phyloP scores from a whole-genome alignment of 2,888 invertebrate genomes.

The Epinotia brunnichana region DNA sequence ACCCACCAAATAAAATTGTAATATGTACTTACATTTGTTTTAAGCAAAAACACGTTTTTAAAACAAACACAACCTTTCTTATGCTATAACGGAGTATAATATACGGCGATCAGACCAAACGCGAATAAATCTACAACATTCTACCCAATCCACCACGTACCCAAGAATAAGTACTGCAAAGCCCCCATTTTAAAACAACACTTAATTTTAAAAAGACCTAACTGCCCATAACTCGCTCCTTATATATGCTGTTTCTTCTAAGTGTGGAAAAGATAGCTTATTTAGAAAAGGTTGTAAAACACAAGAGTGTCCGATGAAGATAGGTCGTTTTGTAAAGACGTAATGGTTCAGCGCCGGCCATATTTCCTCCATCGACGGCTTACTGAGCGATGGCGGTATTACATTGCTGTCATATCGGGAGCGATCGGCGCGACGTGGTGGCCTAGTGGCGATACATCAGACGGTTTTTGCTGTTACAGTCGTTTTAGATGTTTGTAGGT shows the following conservation, averaged over 20 bases:
- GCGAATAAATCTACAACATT: slow-evolving; percentile 32
- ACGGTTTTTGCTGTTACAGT: background rate
- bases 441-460: slow-evolving; percentile 50
- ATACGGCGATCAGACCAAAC: slow-evolving; percentile 16
- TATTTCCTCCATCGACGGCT: slow-evolving; percentile 76
- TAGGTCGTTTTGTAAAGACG: slow-evolving; percentile 13
- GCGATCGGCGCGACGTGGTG: slow-evolving; percentile 74
- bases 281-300: slow-evolving; percentile 4
- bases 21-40: no score
- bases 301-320: background rate
- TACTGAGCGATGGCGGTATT: slow-evolving; percentile 69
- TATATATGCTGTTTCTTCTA: background rate
- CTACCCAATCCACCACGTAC: slow-evolving; percentile 31
- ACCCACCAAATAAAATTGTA: no score
- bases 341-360: slow-evolving; percentile 59
- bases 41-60: background rate
- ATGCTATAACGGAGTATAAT: background rate
- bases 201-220: background rate
- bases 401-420: slow-evolving; percentile 76
- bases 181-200: slow-evolving; percentile 22
- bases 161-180: slow-evolving; percentile 30
- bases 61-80: background rate
- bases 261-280: background rate
- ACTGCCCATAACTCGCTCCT: background rate
- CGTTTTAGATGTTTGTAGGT: slow-evolving; percentile 1